Percentiles rank a stretch among this genome's conserved stretches.
Conservation (phyloP, 2,888 invertebrate genomes). For the Pachydiplax longipennis region DNA sequence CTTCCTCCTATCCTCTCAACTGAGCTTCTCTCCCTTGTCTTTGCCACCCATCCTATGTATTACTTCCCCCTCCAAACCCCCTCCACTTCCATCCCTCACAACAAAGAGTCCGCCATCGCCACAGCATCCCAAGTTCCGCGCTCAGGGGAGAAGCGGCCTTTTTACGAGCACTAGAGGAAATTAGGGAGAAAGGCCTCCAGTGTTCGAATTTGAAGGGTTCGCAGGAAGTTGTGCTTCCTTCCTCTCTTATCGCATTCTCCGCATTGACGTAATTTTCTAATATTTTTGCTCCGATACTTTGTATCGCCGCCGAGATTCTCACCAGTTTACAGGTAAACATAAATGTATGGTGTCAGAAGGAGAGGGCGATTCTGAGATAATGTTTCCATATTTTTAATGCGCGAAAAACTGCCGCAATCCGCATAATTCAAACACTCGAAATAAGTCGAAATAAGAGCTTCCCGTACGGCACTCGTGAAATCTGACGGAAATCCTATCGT, state of each 20-base stretch:
- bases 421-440: too few relatives aligned
- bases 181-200: neutral
- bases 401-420: too few relatives aligned
- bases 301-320: too few relatives aligned
- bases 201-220: neutral
- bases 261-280: neutral
- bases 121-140: conserved; percentile 22
- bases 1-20: neutral
- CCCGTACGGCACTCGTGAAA: too few relatives aligned
- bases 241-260: neutral
- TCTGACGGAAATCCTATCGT: too few relatives aligned
- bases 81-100: neutral
- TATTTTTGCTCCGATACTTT: too few relatives aligned
- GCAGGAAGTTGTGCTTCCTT: neutral
- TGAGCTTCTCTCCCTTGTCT: neutral
- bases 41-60: neutral
- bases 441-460: too few relatives aligned
- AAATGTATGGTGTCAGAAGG: too few relatives aligned
- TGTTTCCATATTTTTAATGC: too few relatives aligned
- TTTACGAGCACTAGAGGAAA: neutral
- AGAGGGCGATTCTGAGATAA: too few relatives aligned
- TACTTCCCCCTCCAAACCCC: neutral
- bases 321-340: too few relatives aligned
- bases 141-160: neutral
- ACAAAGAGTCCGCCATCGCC: conserved; percentile 42